Conservation (phyloP, 2,797 vertebrate genomes). For the Florisuga fusca region DNA sequence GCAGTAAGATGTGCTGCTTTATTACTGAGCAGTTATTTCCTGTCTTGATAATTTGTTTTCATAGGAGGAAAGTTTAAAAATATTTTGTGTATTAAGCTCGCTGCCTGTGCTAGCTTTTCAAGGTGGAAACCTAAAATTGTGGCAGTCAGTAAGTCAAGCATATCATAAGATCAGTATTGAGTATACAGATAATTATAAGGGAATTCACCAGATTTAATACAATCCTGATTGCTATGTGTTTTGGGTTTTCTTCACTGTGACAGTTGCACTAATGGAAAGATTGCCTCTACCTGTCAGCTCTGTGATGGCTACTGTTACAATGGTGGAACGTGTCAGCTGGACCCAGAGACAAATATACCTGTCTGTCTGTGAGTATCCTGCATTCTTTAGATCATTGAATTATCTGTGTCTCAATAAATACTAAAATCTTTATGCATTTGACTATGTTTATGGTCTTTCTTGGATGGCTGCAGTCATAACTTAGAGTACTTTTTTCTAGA, state of each 20-base stretch:
- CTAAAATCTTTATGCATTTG: background rate
- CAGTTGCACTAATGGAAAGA: conserved; percentile 97
- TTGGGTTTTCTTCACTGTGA: background rate
- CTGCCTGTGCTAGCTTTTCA: background rate
- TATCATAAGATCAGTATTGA: background rate
- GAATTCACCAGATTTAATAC: background rate
- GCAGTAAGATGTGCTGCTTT: background rate
- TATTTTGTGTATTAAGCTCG: background rate
- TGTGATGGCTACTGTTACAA: conserved; percentile 99
- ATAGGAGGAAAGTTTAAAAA: background rate
- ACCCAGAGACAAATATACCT: conserved; percentile 93
- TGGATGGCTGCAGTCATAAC: background rate
- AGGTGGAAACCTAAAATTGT: background rate
- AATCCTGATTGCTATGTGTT: background rate
- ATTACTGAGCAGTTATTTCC: background rate
- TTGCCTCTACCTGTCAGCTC: conserved; percentile 94
- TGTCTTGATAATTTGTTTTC: background rate
- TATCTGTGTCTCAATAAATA: background rate
- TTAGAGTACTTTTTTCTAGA: background rate
- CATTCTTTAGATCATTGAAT: background rate
- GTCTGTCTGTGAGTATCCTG: conserved; percentile 95
- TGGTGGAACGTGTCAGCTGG: conserved; percentile 95
- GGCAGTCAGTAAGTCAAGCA: background rate
- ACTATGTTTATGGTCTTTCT: background rate
- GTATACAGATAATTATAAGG: background rate